Conservation (phyloP, 64 coral and sea anemone genomes). For the Stylophora pistillata region DNA sequence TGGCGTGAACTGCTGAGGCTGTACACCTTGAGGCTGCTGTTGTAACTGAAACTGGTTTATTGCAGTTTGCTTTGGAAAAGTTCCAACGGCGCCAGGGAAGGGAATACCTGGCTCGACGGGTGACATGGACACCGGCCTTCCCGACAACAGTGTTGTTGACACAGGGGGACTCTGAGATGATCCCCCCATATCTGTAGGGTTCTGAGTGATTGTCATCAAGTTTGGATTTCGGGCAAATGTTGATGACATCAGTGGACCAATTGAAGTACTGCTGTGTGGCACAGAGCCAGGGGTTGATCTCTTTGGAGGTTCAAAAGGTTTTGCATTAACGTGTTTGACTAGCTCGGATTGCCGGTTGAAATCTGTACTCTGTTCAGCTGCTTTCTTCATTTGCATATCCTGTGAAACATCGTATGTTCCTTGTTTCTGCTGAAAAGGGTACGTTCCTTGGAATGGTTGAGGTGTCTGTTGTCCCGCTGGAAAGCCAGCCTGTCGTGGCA, state of each 20-base stretch:
- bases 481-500: slow-evolving; percentile 27
- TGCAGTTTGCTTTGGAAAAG: slow-evolving; percentile 76
- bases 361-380: slow-evolving; percentile 52
- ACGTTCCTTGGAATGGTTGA: slow-evolving; percentile 59
- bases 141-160: slow-evolving; percentile 66
- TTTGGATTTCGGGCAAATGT: slow-evolving; percentile 56
- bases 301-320: slow-evolving; percentile 99
- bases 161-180: slow-evolving; percentile 88
- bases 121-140: slow-evolving; percentile 79
- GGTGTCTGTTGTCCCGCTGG: slow-evolving; percentile 45
- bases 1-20: slow-evolving; percentile 88
- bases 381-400: slow-evolving; percentile 52
- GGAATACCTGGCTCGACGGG: slow-evolving; percentile 75
- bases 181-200: slow-evolving; percentile 54
- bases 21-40: slow-evolving; percentile 66
- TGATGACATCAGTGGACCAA: slow-evolving; percentile 61
- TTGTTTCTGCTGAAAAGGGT: slow-evolving; percentile 65
- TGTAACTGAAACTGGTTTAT: slow-evolving; percentile 82
- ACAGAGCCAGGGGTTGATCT: slow-evolving; percentile 76
- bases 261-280: slow-evolving; percentile 40
- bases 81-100: slow-evolving; percentile 65
- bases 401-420: slow-evolving; percentile 60
- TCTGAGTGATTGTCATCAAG: slow-evolving; percentile 67
- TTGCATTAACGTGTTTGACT: slow-evolving; percentile 95
- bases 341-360: slow-evolving; percentile 80